A percentile compares a stretch with the other conserved stretches of the same genome.
phyloP scores from a whole-genome alignment of 35 echinoderm and acorn worm species.

The Holothuria glaberrima region DNA sequence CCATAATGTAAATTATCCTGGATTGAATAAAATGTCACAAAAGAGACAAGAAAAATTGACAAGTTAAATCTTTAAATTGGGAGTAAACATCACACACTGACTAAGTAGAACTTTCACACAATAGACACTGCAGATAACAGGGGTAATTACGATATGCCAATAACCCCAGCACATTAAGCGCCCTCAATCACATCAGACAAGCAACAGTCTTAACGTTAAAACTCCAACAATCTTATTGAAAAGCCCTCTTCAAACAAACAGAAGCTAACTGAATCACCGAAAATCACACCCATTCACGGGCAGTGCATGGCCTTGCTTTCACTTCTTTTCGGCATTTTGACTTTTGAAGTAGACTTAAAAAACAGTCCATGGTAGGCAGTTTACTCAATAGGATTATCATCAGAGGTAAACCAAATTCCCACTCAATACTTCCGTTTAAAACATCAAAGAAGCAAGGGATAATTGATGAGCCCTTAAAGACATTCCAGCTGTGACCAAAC shows the following conservation, averaged over 20 bases:
- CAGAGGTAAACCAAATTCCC: not conserved
- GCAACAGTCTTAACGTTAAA: not conserved
- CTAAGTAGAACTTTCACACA: not conserved
- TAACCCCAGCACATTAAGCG: constrained; percentile 12
- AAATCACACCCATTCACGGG: constrained; percentile 28
- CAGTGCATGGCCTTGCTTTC: constrained; percentile 19
- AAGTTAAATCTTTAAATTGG: constrained; percentile 45
- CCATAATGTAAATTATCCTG: constrained; percentile 6
- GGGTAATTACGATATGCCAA: constrained; percentile 39
- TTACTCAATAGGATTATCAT: constrained; percentile 19
- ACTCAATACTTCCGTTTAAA: constrained; percentile 17
- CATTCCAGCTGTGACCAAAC: too few relatives aligned
- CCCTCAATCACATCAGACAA: constrained; percentile 3
- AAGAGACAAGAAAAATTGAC: constrained; percentile 19
- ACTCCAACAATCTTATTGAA: not conserved
- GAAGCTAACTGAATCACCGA: constrained; percentile 26
- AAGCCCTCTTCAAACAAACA: not conserved
- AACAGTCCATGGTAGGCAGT: not conserved
- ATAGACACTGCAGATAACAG: constrained; percentile 1
- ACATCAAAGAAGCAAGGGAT: constrained; percentile 19
- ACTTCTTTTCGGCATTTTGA: constrained; percentile 23
- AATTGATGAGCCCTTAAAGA: too few relatives aligned
- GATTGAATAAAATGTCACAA: not conserved
- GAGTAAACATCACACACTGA: not conserved
- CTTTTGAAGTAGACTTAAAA: constrained; percentile 44